A percentile compares a stretch with the other conserved stretches of the same genome.
Evolutionary conservation across 2,888 invertebrate species (phyloP).

Genomic region (Coelopa pilipes): DNA sequence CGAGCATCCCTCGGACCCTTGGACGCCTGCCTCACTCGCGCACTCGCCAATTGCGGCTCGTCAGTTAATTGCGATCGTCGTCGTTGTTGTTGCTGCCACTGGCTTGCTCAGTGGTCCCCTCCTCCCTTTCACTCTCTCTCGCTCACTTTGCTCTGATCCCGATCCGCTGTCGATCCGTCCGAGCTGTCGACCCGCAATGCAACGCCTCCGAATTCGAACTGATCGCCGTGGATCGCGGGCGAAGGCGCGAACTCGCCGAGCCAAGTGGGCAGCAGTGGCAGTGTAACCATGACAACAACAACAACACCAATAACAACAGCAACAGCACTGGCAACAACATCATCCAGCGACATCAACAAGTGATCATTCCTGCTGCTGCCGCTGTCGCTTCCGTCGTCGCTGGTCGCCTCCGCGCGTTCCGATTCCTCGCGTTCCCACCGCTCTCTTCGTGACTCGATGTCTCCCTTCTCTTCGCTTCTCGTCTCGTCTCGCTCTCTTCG

Average conservation of each 20-base stretch:
- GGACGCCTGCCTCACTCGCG: too few species aligned
- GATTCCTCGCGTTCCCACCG: neutral
- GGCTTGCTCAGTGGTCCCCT: neutral
- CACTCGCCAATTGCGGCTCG: too few species aligned
- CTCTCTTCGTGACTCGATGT: neutral
- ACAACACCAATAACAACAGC: constrained; percentile 9
- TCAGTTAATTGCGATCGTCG: neutral
- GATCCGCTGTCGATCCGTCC: too few species aligned
- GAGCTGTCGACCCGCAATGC: constrained; percentile 51
- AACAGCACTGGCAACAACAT: neutral
- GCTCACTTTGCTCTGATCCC: too few species aligned
- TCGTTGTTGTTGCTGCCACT: neutral
- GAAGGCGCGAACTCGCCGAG: constrained; percentile 18
- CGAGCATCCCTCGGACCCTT: too few species aligned
- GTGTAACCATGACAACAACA: neutral
- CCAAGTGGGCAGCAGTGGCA: neutral
- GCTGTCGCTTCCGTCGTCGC: neutral
- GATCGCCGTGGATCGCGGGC: constrained; percentile 42
- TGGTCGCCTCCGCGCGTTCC: neutral
- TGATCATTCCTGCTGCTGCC: constrained; percentile 30
- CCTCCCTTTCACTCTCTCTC: neutral
- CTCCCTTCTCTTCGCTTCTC: constrained; percentile 4
- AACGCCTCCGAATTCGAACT: constrained; percentile 50
- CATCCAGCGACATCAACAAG: constrained; percentile 16
- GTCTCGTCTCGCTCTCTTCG: neutral